These are phyloP conservation scores for Isoperla grammatica DNA, from an alignment of 2,888 invertebrate genomes.

Conservation along the genomic window DNA sequence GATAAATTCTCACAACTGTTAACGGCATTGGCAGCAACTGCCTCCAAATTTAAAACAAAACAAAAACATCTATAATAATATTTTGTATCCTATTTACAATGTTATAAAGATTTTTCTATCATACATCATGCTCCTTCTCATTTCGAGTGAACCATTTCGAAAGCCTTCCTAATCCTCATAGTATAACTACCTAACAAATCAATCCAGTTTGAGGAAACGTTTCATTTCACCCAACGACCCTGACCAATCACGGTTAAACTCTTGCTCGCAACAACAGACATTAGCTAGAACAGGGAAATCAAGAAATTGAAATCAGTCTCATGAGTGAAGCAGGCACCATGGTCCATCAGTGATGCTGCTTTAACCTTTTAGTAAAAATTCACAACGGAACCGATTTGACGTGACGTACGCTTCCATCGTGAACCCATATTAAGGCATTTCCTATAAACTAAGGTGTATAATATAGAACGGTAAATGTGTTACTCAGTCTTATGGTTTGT, in stretches of 20 bases:
- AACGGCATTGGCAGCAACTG: conserved; percentile 14
- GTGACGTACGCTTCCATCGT: conserved; percentile 1
- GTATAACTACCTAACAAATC: too few species aligned
- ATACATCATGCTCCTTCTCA: background rate
- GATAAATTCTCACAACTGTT: conserved; percentile 11
- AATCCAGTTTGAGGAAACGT: too few species aligned
- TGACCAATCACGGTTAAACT: background rate
- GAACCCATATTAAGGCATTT: conserved; percentile 7
- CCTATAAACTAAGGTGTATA: conserved; percentile 27
- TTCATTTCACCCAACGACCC: background rate
- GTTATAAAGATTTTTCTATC: conserved; percentile 14
- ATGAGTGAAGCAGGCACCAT: background rate
- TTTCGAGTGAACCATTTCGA: background rate
- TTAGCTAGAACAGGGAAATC: background rate
- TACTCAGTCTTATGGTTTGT: conserved; percentile 30
- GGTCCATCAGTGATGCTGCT: background rate
- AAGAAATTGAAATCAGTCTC: conserved; percentile 13
- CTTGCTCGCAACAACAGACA: background rate
- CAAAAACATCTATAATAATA: conserved; percentile 17
- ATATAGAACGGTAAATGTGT: conserved; percentile 24
- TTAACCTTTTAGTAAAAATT: background rate
- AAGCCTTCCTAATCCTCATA: background rate
- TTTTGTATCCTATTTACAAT: conserved; percentile 14
- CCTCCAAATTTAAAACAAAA: conserved; percentile 12
- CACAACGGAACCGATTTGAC: background rate